Evolutionary conservation across 92 coral and sea anemone genomes (phyloP), one percentile per base, ranked within the genome.

Genomic region (Anthopleura xanthogrammica): DNA sequence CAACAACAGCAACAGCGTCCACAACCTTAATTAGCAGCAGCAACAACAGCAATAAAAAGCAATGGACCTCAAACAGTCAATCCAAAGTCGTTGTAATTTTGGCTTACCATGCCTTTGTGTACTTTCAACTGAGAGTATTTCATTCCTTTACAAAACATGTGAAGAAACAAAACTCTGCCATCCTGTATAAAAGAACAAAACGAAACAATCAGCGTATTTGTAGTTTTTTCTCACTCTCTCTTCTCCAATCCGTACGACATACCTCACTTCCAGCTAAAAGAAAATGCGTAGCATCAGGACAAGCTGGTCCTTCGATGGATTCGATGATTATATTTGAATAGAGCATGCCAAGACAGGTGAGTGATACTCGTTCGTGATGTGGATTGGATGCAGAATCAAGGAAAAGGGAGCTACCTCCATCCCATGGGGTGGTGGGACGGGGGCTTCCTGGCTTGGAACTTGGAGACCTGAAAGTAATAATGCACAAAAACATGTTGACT

Each of bases 231-330:
- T 60, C 16, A 1, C 4, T 60, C 65, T 16, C 22, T 11, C 20
- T 16, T 60, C 16, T 54, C 16, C 3, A 12, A 9, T 13, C 0
- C 2, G 13, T 0, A 11, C 14, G 58, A 54, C 89, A 40, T 65
- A 95, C 99, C 98, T 96, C 94, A 60, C 92, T 81, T 43, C 99
- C 99, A 41, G 92, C 95, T 87, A 96, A 86, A 16, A 96, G 91
- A 83, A 90, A 94, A 48, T 90, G 88, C 12, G 91, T 89, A 19
- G 88, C 84, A 58, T 92, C 96, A 1, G 98, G 94, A 75, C 94
- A 92, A 7, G 92, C 90, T 17, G 88, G 88, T 2, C 95, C 99
- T 71, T 94, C 93, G 42, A 75, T 83, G 9, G 93, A 79, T 39
- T 88, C 91, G 86, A 96, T 89, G 16, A 90, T 87, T 56, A 96